Percentiles rank a stretch among this genome's conserved stretches.
Conservation (phyloP, 2,888 invertebrate species). For the Eumerus sabulonum region DNA sequence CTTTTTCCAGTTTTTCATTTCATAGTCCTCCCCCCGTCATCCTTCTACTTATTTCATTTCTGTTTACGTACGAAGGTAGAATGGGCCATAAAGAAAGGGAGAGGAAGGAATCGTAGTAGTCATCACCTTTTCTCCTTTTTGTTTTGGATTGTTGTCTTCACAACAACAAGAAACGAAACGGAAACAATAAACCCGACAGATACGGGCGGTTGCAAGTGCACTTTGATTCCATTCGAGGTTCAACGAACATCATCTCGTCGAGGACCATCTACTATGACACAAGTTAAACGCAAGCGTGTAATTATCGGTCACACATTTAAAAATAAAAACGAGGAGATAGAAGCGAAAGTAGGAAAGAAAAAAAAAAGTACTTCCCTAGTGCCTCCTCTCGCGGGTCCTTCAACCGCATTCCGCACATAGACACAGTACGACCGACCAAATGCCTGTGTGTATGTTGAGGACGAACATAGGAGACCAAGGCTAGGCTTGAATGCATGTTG, state of each 20-base stretch:
- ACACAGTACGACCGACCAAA: too few relatives aligned
- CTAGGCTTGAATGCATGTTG: too few relatives aligned
- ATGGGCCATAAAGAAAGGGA: constrained; percentile 20
- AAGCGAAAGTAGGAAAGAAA: constrained; percentile 34
- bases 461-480: too few relatives aligned
- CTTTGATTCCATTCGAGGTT: too few relatives aligned
- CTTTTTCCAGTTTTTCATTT: constrained; percentile 7
- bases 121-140: constrained; percentile 43
- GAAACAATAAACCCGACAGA: constrained; percentile 42
- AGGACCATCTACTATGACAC: constrained; percentile 46
- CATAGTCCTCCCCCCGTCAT: too few relatives aligned
- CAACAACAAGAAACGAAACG: constrained; percentile 21
- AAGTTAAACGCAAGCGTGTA: constrained; percentile 5
- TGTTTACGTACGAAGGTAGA: constrained; percentile 27
- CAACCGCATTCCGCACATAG: too few relatives aligned
- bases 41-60: neutral
- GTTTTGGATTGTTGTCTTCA: constrained; percentile 7
- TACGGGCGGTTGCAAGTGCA: neutral
- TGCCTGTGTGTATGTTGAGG: too few relatives aligned
- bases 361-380: too few relatives aligned
- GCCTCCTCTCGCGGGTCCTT: too few relatives aligned
- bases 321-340: neutral
- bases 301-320: neutral
- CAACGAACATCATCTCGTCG: constrained; percentile 16
- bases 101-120: constrained; percentile 43